Evolutionary conservation across 2,888 invertebrate species (phyloP), one percentile per base, ranked within the genome.

Genomic region (Diaprepes abbreviatus): DNA sequence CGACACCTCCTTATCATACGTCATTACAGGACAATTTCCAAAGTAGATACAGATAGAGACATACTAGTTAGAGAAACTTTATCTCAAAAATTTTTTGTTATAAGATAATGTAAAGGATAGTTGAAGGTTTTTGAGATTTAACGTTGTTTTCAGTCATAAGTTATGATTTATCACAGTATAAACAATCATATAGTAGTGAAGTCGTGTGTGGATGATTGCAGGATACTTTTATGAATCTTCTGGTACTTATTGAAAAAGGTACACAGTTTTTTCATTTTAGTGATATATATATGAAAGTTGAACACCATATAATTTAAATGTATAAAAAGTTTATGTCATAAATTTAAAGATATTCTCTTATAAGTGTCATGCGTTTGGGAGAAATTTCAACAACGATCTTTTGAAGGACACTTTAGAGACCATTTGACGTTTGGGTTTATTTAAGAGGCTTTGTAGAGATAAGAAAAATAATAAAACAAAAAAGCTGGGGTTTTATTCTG

Each of bases 1-100:
- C 78, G 80, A 76, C 80, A 79, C 72, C 36, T 31, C 48, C 35
- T 14, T 64, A 19, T 59, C 50, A 35, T 54, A 70, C 70, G 62
- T 66, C 48, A 66, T 57, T 50, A 63, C 48, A 28, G 48, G 48
- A 50, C 48, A 28, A 50, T 7, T 50, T 50, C 28, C 14, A 28
- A 50, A 31, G 28, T 50, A 50, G 48, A 14, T 50, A 64, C 50
- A 58, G 57, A 68, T 54, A 50, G 21, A 12, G 35, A 43, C 36
- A 31, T 31, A 48, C 55, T 57, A 45, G 10, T 57, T 31, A 21
- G 24, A 36, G 35, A 31, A 40, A 55, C 40, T 28, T 40, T 28
- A 28, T n/a, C 16, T 40, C 9, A 7, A n/a, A 33, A 16, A 24
- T 17, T 45, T 48, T 31, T n/a, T 3, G 10, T 45, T 48, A 14